Conservation (phyloP, 2,113 vertebrate species). For the Poeciliopsis prolifica region DNA sequence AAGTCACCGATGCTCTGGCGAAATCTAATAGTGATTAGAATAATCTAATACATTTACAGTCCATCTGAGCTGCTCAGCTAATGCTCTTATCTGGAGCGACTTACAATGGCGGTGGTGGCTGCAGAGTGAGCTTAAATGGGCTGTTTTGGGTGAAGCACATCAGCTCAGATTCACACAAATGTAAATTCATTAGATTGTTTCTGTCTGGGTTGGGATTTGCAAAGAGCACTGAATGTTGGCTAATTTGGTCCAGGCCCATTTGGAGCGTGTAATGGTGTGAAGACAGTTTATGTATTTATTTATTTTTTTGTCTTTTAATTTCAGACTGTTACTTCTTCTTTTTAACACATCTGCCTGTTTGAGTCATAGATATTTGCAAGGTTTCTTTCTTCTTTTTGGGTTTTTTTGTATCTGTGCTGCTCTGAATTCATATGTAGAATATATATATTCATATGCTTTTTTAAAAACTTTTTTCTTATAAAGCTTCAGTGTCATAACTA, state of each 20-base stretch:
- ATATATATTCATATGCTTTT: neutral
- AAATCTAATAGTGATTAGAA: slow-evolving; percentile 42
- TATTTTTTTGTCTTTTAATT: neutral
- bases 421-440: slow-evolving; percentile 12
- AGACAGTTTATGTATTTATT: neutral
- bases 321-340: neutral
- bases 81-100: slow-evolving; percentile 58
- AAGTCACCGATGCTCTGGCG: slow-evolving; percentile 14
- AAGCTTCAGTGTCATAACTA: too few relatives aligned
- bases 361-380: neutral
- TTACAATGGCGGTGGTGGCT: slow-evolving; percentile 22
- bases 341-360: neutral
- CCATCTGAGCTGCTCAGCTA: slow-evolving; percentile 45
- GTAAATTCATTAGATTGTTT: slow-evolving; percentile 34
- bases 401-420: neutral
- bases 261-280: slow-evolving; percentile 13
- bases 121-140: slow-evolving; percentile 38
- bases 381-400: neutral
- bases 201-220: slow-evolving; percentile 34
- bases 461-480: neutral
- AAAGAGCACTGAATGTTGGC: neutral
- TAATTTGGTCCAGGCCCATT: slow-evolving; percentile 28
- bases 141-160: slow-evolving; percentile 20
- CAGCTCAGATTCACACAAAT: slow-evolving; percentile 14
- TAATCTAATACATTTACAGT: slow-evolving; percentile 53